Evolutionary conservation across 2,888 invertebrate species (phyloP).

Genomic region (Epinotia bilunana): DNA sequence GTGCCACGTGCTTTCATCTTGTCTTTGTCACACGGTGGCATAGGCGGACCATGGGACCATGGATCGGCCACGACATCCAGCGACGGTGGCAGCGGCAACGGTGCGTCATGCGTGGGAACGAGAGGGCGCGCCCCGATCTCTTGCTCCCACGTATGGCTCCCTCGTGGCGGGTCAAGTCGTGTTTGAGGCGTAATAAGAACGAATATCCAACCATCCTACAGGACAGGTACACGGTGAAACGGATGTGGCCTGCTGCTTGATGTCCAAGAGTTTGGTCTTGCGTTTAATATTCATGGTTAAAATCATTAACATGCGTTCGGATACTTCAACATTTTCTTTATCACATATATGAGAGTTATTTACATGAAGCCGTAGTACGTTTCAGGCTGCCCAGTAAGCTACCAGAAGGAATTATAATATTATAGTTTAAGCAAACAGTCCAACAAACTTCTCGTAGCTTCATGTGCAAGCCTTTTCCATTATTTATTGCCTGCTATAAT

Average conservation of each 20-base stretch:
- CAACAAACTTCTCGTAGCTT: constrained; percentile 28
- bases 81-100: too few relatives aligned
- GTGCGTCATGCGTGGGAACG: too few relatives aligned
- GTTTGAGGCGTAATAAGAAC: neutral
- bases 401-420: constrained; percentile 8
- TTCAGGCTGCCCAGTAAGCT: constrained; percentile 25
- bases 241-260: neutral
- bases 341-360: constrained; percentile 21
- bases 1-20: neutral
- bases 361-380: constrained; percentile 8
- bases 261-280: neutral
- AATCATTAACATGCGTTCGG: neutral
- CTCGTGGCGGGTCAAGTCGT: too few relatives aligned
- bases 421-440: neutral
- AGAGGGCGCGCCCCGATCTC: too few relatives aligned
- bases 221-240: neutral
- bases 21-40: neutral
- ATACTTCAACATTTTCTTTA: neutral
- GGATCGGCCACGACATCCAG: too few relatives aligned
- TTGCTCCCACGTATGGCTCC: too few relatives aligned
- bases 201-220: neutral
- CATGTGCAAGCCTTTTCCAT: constrained; percentile 18
- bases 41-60: too few relatives aligned
- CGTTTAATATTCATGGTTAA: neutral
- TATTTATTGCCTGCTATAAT: constrained; percentile 24